phyloP scores from a whole-genome alignment of 2,113 vertebrate genomes.

The Polyodon spathula region DNA sequence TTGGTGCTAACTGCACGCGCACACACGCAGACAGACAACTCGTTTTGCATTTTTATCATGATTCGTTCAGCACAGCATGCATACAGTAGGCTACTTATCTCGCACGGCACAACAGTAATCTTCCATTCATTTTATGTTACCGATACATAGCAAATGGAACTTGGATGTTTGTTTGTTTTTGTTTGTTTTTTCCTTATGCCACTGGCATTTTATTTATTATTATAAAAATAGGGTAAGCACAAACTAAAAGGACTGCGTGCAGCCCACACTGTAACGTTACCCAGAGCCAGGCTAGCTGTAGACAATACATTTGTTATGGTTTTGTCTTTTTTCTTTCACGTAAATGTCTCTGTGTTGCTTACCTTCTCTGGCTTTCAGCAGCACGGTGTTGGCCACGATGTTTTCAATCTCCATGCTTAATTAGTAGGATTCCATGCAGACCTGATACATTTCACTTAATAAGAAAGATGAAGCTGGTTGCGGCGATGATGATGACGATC shows the following conservation, averaged over 20 bases:
- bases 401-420: slow-evolving; percentile 77
- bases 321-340: neutral
- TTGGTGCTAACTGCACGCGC: no score
- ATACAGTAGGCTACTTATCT: neutral
- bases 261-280: neutral
- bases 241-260: slow-evolving; percentile 23
- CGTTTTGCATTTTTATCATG: no score
- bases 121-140: neutral
- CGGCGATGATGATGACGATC: slow-evolving; percentile 37
- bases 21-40: no score
- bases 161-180: no score
- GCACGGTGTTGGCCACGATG: slow-evolving; percentile 77
- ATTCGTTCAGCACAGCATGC: neutral
- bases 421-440: slow-evolving; percentile 51
- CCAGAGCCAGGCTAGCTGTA: no score
- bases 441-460: slow-evolving; percentile 59
- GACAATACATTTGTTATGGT: slow-evolving; percentile 22
- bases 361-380: slow-evolving; percentile 82
- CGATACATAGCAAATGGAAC: neutral
- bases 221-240: neutral
- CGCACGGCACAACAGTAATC: neutral
- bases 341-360: slow-evolving; percentile 27
- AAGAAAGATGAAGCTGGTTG: slow-evolving; percentile 41
- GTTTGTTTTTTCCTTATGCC: neutral
- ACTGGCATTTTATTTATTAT: neutral